phyloP scores from a whole-genome alignment of 2,797 vertebrate species.

The Cossypha caffra region DNA sequence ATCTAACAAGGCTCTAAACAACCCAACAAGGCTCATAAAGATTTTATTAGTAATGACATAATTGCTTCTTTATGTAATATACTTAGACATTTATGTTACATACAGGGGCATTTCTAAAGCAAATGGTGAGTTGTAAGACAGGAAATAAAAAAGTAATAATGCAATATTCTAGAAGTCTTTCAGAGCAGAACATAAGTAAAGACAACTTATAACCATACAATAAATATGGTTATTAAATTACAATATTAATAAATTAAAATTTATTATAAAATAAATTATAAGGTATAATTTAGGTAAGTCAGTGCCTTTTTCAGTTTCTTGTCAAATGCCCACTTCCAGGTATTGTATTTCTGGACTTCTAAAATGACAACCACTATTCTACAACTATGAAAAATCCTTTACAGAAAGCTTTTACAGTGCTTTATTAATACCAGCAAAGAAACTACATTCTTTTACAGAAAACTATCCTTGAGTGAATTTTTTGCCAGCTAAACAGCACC shows the following conservation, averaged over 20 bases:
- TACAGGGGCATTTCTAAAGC: not conserved
- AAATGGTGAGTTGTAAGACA: not conserved
- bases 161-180: not conserved
- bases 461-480: not conserved
- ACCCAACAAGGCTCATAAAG: not conserved
- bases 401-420: not conserved
- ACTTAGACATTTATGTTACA: not conserved
- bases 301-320: not conserved
- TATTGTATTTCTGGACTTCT: not conserved
- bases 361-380: not conserved
- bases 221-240: not conserved
- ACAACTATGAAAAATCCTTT: not conserved
- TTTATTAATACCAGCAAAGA: not conserved
- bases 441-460: not conserved
- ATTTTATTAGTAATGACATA: slow-evolving; percentile 18
- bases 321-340: not conserved
- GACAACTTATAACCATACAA: not conserved
- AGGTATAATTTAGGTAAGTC: not conserved
- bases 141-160: not conserved
- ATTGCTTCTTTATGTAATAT: not conserved
- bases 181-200: not conserved
- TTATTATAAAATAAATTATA: too few species aligned
- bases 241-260: too few species aligned
- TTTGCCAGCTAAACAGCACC: not conserved
- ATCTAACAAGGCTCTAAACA: not conserved